Conservation (phyloP, 2,888 invertebrate genomes). For the Itoplectis maculator region DNA sequence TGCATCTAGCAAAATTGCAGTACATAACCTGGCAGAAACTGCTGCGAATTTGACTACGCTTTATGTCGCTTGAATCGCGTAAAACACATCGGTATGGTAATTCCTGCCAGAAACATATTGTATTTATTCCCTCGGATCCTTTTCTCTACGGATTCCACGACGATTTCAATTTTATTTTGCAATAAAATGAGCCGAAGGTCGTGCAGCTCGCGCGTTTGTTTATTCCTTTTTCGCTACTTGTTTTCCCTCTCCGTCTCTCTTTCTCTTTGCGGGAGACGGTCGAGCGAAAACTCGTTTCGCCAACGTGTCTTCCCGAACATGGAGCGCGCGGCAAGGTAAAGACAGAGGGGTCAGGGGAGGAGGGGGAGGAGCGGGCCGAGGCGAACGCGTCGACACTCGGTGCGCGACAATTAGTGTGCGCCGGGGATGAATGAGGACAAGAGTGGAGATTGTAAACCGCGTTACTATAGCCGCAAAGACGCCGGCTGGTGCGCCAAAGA, state of each 20-base stretch:
- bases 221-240: background rate
- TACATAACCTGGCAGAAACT: too few species aligned
- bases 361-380: background rate
- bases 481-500: constrained; percentile 37
- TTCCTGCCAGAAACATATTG: background rate
- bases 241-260: constrained; percentile 9
- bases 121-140: background rate
- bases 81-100: background rate
- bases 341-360: background rate
- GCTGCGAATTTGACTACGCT: too few species aligned
- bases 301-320: constrained; percentile 66
- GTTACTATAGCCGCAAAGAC: constrained; percentile 35
- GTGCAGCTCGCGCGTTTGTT: background rate
- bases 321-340: constrained; percentile 44
- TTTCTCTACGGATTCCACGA: background rate
- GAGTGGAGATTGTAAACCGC: constrained; percentile 46
- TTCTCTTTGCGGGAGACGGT: background rate
- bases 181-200: constrained; percentile 37
- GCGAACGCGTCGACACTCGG: constrained; percentile 36
- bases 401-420: constrained; percentile 54
- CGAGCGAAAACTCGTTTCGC: constrained; percentile 60
- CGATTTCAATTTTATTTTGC: constrained; percentile 12
- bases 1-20: too few species aligned
- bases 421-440: constrained; percentile 55
- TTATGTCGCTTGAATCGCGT: too few species aligned